These are phyloP conservation scores for Ganaspis brasiliensis DNA, from an alignment of 2,888 invertebrate genomes.

Conservation along the genomic window DNA sequence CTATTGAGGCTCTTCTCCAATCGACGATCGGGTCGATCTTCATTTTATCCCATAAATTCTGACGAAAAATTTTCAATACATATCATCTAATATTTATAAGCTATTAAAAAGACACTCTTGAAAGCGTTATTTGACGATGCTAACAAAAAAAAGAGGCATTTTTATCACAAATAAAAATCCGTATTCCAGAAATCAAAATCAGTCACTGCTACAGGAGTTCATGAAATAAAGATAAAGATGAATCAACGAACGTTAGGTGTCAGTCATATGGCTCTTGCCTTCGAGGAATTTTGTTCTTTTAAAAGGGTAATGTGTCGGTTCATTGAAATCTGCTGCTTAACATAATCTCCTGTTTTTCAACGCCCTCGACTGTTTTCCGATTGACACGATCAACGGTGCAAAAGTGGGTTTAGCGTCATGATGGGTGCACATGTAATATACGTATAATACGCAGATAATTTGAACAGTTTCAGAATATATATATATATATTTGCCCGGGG, in stretches of 20 bases:
- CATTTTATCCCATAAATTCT: slow-evolving; percentile 5
- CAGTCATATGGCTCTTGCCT: too few relatives aligned
- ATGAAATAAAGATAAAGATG: too few relatives aligned
- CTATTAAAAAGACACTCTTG: too few relatives aligned
- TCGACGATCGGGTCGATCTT: slow-evolving; percentile 48
- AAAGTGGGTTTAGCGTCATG: slow-evolving; percentile 14
- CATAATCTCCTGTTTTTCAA: slow-evolving; percentile 10
- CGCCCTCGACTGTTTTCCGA: neutral
- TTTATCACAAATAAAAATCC: too few relatives aligned
- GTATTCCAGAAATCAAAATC: too few relatives aligned
- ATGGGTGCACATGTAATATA: slow-evolving; percentile 49
- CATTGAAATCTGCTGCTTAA: neutral
- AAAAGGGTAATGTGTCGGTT: neutral
- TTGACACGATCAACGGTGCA: neutral
- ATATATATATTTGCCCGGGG: slow-evolving; percentile 65
- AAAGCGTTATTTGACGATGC: too few relatives aligned
- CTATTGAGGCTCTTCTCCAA: slow-evolving; percentile 63
- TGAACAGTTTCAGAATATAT: slow-evolving; percentile 44
- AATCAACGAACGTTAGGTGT: too few relatives aligned
- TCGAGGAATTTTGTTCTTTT: neutral
- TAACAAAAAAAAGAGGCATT: too few relatives aligned
- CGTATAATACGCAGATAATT: slow-evolving; percentile 34
- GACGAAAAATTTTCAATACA: neutral
- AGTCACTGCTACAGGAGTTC: too few relatives aligned
- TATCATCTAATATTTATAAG: too few relatives aligned